Base-by-base conservation (phyloP, 2,797 vertebrate species). In the Lepilemur ruficaudatus region DNA sequence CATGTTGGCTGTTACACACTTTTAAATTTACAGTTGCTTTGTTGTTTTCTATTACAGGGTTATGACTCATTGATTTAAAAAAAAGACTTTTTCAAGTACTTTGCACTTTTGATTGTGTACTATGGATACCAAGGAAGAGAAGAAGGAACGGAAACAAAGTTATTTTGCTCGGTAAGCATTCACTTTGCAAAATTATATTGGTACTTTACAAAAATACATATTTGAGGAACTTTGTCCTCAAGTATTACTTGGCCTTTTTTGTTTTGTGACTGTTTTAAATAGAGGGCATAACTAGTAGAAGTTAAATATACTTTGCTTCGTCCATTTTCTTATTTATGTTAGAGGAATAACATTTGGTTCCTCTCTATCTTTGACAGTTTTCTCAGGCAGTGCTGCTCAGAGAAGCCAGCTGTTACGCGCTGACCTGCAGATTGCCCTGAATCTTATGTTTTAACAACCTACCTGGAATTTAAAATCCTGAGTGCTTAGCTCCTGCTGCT, bases 111-210 rank as follows among this genome's bases (percentile, higher is more conserved):
- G 52, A 43, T 91, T 94, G 48, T 83, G 35, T 97, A 96, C 86
- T 50, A 99, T 99, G 99, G 99, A 99, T 97, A 98, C 97, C 96
- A 99, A 99, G 97, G 99, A 99, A 67, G 99, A 99, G 95, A 99
- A 99, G 98, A 99, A 99, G 97, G 99, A 99, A 81, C 98, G 99
- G 90, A 98, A 99, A 97, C 99, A 98, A 97, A 98, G 99, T 97
- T 99, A 99, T 97, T 99, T 99, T 96, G 98, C 99, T 98, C 98
- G 99, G 99, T 99, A 98, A 98, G 98, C 93, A 86, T 91, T 69
- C 18, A 35, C 28, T 70, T 90, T 96, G 69, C 84, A 93, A 91
- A 92, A 61, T 96, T 97, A 0, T 96, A 96, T 94, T 65, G 70
- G 0, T 83, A 10, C 50, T 95, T 67, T 55, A 86, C 38, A 93